phyloP scores from a whole-genome alignment of 2,888 invertebrate species.

The Panzeria rudis region DNA sequence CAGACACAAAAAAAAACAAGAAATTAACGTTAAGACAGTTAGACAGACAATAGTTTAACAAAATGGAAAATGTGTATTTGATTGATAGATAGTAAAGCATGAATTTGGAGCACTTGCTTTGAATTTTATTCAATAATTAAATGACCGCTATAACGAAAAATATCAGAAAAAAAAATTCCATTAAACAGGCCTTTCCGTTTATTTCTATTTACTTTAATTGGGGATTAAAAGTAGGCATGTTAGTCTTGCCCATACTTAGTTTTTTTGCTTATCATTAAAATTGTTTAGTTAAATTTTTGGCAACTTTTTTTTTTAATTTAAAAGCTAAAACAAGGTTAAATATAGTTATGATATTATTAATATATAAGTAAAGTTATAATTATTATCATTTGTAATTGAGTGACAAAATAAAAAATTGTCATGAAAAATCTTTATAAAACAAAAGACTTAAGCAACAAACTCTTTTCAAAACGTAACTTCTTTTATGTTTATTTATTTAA shows the following conservation, averaged over 20 bases:
- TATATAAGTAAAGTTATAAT: slow-evolving; percentile 57
- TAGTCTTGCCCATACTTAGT: background rate
- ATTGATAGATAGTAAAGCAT: slow-evolving; percentile 66
- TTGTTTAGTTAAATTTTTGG: slow-evolving; percentile 1
- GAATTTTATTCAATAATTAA: slow-evolving; percentile 47
- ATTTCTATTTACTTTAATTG: background rate
- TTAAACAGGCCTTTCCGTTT: slow-evolving; percentile 25
- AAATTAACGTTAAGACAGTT: background rate
- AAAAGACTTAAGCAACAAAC: slow-evolving; percentile 62
- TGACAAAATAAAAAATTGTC: slow-evolving; percentile 13
- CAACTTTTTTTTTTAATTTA: background rate
- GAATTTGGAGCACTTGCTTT: slow-evolving; percentile 69
- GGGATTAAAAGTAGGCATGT: slow-evolving; percentile 10
- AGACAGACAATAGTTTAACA: slow-evolving; percentile 38
- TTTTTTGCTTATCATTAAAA: slow-evolving; percentile 15
- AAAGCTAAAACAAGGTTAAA: slow-evolving; percentile 58
- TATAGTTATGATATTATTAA: slow-evolving; percentile 24
- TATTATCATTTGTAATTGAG: slow-evolving; percentile 47
- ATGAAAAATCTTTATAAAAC: slow-evolving; percentile 19
- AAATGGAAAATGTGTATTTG: slow-evolving; percentile 58
- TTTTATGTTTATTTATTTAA: slow-evolving; percentile 10
- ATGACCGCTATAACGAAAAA: slow-evolving; percentile 8
- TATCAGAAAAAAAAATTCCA: background rate
- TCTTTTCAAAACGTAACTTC: background rate
- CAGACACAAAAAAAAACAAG: slow-evolving; percentile 12